Percentiles rank a stretch among this genome's conserved stretches.
Conservation (phyloP, 2,888 invertebrate genomes). For the Itoplectis maculator region DNA sequence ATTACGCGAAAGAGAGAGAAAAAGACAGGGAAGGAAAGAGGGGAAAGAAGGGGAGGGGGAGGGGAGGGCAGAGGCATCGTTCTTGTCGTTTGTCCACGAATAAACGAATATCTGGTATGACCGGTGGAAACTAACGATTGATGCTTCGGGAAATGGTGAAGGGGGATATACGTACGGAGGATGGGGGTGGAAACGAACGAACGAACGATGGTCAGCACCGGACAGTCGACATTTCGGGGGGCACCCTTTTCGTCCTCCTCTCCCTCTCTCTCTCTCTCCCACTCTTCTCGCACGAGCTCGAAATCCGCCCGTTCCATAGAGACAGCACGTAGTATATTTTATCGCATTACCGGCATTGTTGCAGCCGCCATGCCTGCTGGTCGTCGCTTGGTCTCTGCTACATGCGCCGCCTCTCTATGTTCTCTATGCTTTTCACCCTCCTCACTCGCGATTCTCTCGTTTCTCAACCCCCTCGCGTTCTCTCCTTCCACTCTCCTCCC, state of each 20-base stretch:
- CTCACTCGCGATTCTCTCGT: conserved; percentile 62
- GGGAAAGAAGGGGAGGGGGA: conserved; percentile 34
- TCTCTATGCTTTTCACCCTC: conserved; percentile 57
- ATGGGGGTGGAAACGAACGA: conserved; percentile 39
- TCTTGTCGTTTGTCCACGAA: conserved; percentile 59
- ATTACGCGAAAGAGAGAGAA: conserved; percentile 45
- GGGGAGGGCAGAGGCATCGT: conserved; percentile 42
- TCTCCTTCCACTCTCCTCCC: conserved; percentile 18
- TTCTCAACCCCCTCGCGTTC: conserved; percentile 51
- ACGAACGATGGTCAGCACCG: conserved; percentile 71
- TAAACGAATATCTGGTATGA: conserved; percentile 68
- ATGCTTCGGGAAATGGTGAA: conserved; percentile 24
- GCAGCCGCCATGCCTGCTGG: conserved; percentile 73
- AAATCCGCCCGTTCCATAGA: conserved; percentile 66
- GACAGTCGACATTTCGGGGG: conserved; percentile 74
- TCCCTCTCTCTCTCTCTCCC: conserved; percentile 48
- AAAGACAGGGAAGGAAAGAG: conserved; percentile 29
- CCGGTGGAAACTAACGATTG: conserved; percentile 66
- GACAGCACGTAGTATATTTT: conserved; percentile 80
- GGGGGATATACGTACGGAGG: not conserved
- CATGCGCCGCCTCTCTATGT: conserved; percentile 42
- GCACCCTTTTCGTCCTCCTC: conserved; percentile 21
- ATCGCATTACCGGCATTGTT: conserved; percentile 83
- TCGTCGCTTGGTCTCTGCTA: conserved; percentile 44
- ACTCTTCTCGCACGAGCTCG: conserved; percentile 67